Base-by-base conservation (phyloP, 2,113 vertebrate genomes). In the Tragelaphus imberbis region DNA sequence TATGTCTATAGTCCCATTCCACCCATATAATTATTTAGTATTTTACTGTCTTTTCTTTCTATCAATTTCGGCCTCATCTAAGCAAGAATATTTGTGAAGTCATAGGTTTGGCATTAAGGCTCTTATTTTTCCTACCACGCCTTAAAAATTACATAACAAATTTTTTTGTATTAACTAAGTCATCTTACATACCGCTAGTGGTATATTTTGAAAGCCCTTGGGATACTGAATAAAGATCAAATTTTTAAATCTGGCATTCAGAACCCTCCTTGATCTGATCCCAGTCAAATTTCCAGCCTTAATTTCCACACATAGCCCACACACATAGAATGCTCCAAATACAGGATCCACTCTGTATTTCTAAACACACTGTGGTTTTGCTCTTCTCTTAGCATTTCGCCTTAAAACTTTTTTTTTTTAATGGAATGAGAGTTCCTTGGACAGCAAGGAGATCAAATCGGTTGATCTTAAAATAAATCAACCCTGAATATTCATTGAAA, bases 61-160 rank as follows among this genome's bases (percentile, higher is more conserved):
- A 44, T 13, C 86, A 82, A 2, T 28, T 87, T 87, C 53, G 86
- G 53, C 13, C 28, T 88, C 44, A 79, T 95, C 63, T 84, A 90
- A 65, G 82, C 19, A 91, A 93, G 71, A 56, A 91, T 91, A 82
- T 91, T 75, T 91, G 56, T 84, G 82, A 97, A 88, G 15, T 88
- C 30, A 77, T 33, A 51, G 56, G 79, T 96, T 92, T 77, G 63
- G 75, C 14, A 44, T 91, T 65, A 17, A 51, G 49, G 6, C 36
- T 97, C 55, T 51, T 79, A 13, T 79, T 95, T 95, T 92, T 95
- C 21, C 85, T 80, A 85, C 23, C 30, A 71, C 23, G 71, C 36
- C 33, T 84, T 95, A 92, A 89, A 95, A 89, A 58, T 28, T 80
- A 53, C 15, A 53, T 59, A 75, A 85, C 36, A 56, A 86, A 33